Percentiles rank a stretch among this genome's conserved stretches.
phyloP scores from a whole-genome alignment of 2,113 vertebrate genomes.

The Balaenoptera acutorostrata region DNA sequence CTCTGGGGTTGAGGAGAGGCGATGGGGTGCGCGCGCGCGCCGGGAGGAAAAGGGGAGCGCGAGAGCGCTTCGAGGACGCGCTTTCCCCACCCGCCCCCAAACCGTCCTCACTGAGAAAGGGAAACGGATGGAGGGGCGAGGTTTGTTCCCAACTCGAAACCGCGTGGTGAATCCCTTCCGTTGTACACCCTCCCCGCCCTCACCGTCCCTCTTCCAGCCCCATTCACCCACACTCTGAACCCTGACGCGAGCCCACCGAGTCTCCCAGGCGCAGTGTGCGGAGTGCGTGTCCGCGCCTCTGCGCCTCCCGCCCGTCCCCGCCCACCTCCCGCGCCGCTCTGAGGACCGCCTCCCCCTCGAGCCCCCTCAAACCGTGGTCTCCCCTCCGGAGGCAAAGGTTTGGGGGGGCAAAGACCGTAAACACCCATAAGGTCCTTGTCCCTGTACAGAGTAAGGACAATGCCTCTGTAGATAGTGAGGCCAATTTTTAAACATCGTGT shows the following conservation, averaged over 20 bases:
- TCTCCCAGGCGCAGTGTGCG: not conserved
- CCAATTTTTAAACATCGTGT: not conserved
- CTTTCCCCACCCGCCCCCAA: constrained; percentile 34
- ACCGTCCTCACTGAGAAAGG: not conserved
- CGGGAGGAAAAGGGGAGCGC: not conserved
- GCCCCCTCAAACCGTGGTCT: not conserved
- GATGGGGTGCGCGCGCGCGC: not conserved
- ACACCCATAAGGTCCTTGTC: not conserved
- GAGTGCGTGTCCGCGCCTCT: not conserved
- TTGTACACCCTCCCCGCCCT: not conserved
- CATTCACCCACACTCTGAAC: fast-evolving
- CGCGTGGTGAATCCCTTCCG: constrained; percentile 29
- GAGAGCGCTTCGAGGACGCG: constrained; percentile 32
- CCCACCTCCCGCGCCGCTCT: not conserved
- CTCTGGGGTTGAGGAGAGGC: not conserved
- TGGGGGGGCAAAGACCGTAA: not conserved
- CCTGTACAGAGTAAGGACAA: not conserved
- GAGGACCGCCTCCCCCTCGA: not conserved
- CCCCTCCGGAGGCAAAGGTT: not conserved
- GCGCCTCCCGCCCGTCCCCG: not conserved
- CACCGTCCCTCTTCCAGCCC: not conserved
- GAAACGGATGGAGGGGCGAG: not conserved
- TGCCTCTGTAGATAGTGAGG: not conserved
- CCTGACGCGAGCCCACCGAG: not conserved
- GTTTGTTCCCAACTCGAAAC: not conserved